These are phyloP conservation scores for Troglohyphantes excavatus DNA, from an alignment of 2,888 invertebrate genomes.

Conservation along the genomic window DNA sequence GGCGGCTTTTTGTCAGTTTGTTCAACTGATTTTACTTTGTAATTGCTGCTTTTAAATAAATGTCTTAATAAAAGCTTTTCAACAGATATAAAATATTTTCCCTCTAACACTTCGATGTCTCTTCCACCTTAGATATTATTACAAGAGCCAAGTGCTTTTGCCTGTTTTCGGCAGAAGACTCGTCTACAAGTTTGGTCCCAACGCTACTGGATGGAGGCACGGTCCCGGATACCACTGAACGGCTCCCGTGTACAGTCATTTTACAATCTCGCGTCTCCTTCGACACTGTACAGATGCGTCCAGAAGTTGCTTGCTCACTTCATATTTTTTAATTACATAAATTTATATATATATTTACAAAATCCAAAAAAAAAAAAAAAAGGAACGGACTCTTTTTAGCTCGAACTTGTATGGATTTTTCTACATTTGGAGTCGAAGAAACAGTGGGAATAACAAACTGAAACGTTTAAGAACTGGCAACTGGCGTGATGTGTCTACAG, in stretches of 20 bases:
- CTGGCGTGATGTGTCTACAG: too few species aligned
- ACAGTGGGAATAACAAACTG: too few species aligned
- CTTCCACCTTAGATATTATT: conserved; percentile 87
- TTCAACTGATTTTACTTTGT: too few species aligned
- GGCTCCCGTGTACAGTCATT: conserved; percentile 69
- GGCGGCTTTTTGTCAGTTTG: not conserved
- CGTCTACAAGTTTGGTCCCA: conserved; percentile 91
- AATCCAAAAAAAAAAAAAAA: too few species aligned
- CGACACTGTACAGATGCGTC: conserved; percentile 10
- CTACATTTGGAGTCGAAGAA: too few species aligned
- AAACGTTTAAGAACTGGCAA: too few species aligned
- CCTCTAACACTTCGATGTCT: not conserved
- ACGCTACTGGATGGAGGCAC: conserved; percentile 88
- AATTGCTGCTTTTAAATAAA: too few species aligned
- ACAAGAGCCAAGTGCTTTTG: conserved; percentile 88
- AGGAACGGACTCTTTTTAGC: not conserved
- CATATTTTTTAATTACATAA: conserved; percentile 16
- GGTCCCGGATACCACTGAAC: conserved; percentile 71
- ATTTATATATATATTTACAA: not conserved
- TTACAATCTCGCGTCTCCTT: not conserved
- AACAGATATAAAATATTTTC: too few species aligned
- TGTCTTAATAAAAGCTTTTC: too few species aligned
- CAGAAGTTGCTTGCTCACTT: conserved; percentile 51
- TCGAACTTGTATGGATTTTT: too few species aligned
- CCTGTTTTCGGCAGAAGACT: conserved; percentile 89